Evolutionary conservation across 2,797 vertebrate genomes (phyloP), one percentile per base, ranked within the genome.

Genomic region (Karalla daura): DNA sequence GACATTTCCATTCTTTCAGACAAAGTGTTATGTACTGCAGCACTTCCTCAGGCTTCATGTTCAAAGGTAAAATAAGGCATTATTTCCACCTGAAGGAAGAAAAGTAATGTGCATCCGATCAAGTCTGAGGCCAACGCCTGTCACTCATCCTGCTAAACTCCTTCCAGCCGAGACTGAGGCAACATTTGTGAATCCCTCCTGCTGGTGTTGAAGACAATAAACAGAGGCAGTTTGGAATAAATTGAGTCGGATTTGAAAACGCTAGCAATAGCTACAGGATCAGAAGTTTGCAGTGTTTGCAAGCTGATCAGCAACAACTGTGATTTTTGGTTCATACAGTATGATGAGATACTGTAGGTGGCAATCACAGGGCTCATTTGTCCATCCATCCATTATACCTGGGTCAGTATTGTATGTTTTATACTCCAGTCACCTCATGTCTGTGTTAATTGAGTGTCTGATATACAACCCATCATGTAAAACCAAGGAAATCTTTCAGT

Each of bases 111-210:
- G 17, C 3, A 1, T 56, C 8, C 44, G 23, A 70, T 78, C 15
- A 39, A 24, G 23, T 41, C 53, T 7, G 32, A 44, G 13, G 39
- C 47, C 24, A 5, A 43, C 41, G 37, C 12, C 60, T 73, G 70
- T 66, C 69, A 75, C 37, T 73, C 73, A 73, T 49, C 37, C 21
- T 17, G 45, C 47, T 9, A 15, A 65, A 55, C 37, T 45, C 11
- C 5, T 52, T 45, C 14, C 18, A 18, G 28, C 28, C 21, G n/a
- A 41, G 8, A 9, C 36, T 41, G 39, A 66, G 12, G 35, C 32
- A 39, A 56, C 13, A 2, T 52, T 9, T 12, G 39, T 62, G 23
- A 49, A 44, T 65, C 51, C 33, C 54, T 44, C 18, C 49, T 46
- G 61, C 18, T 28, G 13, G 10, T 20, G 23, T 12, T 58, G 20